These are phyloP conservation scores for Drosophila ohnishii DNA, from an alignment of 1,140 invertebrate genomes.

Conservation along the genomic window DNA sequence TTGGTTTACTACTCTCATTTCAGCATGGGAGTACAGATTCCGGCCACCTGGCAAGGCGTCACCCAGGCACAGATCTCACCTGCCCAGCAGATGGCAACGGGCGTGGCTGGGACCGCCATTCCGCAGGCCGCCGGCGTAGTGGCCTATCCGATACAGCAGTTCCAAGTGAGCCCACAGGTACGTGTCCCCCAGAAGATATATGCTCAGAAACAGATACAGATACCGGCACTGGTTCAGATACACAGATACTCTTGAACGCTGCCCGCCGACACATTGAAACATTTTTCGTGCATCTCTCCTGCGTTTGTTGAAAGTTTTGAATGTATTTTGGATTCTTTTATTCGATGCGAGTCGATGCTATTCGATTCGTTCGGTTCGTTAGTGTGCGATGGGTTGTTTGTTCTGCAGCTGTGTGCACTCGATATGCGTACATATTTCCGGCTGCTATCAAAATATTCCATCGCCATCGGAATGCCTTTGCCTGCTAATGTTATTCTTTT, in stretches of 20 bases:
- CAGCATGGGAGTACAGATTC: constrained; percentile 91
- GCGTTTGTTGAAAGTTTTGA: constrained; percentile 70
- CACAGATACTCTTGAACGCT: constrained; percentile 24
- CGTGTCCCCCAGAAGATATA: constrained; percentile 35
- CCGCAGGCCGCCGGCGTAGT: constrained; percentile 88
- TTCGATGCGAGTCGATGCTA: constrained; percentile 20
- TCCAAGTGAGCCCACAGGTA: constrained; percentile 87
- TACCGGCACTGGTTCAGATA: constrained; percentile 19
- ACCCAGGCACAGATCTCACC: constrained; percentile 85
- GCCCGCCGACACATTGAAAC: constrained; percentile 49
- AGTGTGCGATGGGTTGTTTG: constrained; percentile 49
- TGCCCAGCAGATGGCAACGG: constrained; percentile 85
- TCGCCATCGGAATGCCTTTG: constrained; percentile 25
- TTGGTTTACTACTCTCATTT: constrained; percentile 42
- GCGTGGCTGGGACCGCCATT: constrained; percentile 84
- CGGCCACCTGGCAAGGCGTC: constrained; percentile 87
- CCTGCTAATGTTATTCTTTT: constrained; percentile 51
- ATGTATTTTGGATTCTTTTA: constrained; percentile 54
- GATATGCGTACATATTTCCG: constrained; percentile 30
- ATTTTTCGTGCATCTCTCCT: constrained; percentile 59
- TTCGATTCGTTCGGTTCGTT: constrained; percentile 35
- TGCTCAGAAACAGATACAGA: constrained; percentile 11
- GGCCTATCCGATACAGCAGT: constrained; percentile 93
- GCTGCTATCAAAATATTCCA: constrained; percentile 46
- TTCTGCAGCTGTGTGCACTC: constrained; percentile 26